Evolutionary conservation across 2,113 vertebrate species (phyloP).

Genomic region (Turnix velox): DNA sequence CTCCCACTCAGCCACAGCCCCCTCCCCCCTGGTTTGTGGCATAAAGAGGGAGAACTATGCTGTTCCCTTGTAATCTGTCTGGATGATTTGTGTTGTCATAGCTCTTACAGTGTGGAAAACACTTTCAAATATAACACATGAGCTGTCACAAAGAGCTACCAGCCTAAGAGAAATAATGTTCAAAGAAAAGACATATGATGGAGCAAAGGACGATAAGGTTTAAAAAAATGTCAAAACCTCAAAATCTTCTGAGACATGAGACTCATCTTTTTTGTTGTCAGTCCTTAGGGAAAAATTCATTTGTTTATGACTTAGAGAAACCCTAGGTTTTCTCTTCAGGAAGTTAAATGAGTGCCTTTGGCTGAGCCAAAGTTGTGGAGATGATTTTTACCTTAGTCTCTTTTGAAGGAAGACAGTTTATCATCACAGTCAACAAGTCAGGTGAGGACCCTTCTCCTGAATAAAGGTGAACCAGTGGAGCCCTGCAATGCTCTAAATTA

Average conservation of each 20-base stretch:
- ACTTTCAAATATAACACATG: conserved; percentile 17
- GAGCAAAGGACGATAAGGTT: neutral
- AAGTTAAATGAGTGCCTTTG: neutral
- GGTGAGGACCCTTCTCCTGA: neutral
- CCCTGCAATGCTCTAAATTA: neutral
- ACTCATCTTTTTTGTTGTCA: neutral
- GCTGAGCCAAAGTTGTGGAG: neutral
- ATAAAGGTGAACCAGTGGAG: neutral
- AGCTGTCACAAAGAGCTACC: conserved; percentile 12
- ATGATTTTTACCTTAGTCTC: neutral
- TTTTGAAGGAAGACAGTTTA: neutral
- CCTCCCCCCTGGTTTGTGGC: neutral
- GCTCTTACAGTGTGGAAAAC: neutral
- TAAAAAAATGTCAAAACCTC: neutral
- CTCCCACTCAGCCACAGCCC: neutral
- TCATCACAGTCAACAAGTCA: neutral
- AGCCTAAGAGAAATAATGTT: conserved; percentile 16
- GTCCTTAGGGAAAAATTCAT: neutral
- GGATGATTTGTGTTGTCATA: conserved; percentile 40
- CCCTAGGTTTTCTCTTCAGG: neutral
- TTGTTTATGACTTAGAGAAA: neutral
- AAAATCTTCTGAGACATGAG: neutral
- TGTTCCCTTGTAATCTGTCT: neutral
- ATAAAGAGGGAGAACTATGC: neutral
- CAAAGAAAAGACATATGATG: neutral